These are phyloP conservation scores for Chouioia cunea DNA, from an alignment of 2,888 invertebrate genomes.

Conservation along the genomic window DNA sequence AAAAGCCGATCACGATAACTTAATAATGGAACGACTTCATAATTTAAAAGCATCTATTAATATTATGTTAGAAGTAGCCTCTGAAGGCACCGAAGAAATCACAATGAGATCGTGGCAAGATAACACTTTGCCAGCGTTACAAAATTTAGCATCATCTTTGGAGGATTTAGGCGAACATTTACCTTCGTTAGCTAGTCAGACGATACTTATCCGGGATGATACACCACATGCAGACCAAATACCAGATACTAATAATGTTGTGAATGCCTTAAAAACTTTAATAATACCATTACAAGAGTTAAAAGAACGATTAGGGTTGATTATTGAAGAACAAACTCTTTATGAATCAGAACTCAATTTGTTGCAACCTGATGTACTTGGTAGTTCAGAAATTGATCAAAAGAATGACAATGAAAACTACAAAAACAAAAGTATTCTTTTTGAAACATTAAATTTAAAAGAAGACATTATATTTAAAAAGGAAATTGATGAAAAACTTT, in stretches of 20 bases:
- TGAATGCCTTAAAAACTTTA: conserved; percentile 44
- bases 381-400: background rate
- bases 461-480: too few relatives aligned
- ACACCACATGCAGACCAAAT: conserved; percentile 6
- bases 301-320: conserved; percentile 50
- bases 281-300: conserved; percentile 49
- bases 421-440: too few relatives aligned
- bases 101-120: conserved; percentile 48
- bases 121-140: conserved; percentile 51
- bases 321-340: conserved; percentile 48
- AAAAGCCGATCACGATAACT: conserved; percentile 23
- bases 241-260: background rate
- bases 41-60: conserved; percentile 51
- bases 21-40: conserved; percentile 48
- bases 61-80: conserved; percentile 50
- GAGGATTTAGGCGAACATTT: conserved; percentile 51
- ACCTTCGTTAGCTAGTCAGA: conserved; percentile 43
- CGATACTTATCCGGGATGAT: conserved; percentile 17
- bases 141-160: conserved; percentile 50
- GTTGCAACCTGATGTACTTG: background rate
- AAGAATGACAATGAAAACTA: background rate
- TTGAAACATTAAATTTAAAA: too few relatives aligned
- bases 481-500: too few relatives aligned
- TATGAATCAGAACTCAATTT: conserved; percentile 47
- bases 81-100: conserved; percentile 45